Evolutionary conservation across 2,113 vertebrate species (phyloP).

Genomic region (Chaetura pelagica): DNA sequence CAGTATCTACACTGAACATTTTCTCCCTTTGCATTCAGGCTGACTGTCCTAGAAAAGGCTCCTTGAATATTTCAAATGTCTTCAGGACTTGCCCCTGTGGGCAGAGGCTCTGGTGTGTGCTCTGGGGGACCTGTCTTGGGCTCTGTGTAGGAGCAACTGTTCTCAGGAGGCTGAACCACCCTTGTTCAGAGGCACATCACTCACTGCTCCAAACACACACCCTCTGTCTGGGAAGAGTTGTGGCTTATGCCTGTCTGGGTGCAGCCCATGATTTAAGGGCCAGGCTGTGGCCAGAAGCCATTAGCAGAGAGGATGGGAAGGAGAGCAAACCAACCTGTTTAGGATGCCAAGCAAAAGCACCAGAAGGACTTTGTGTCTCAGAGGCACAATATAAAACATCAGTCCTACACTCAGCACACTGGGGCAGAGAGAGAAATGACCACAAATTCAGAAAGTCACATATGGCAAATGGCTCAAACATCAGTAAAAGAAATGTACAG

Average conservation of each 20-base stretch:
- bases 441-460: conserved; percentile 19
- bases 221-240: not conserved
- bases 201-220: not conserved
- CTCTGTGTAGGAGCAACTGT: not conserved
- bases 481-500: conserved; percentile 12
- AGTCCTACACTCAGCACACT: not conserved
- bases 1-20: rapidly evolving
- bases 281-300: not conserved
- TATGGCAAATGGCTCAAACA: conserved; percentile 6
- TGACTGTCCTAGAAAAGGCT: not conserved
- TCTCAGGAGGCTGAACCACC: rapidly evolving
- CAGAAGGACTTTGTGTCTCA: conserved; percentile 52
- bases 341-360: conserved; percentile 30
- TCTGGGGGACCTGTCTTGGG: rapidly evolving
- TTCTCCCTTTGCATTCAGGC: not conserved
- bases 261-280: not conserved
- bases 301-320: not conserved
- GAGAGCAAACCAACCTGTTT: not conserved
- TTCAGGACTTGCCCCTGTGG: rapidly evolving
- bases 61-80: rapidly evolving
- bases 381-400: conserved; percentile 33
- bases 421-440: conserved; percentile 4
- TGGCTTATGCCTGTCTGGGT: not conserved
- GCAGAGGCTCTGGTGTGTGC: rapidly evolving
- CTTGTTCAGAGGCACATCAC: not conserved